Conservation (phyloP, 2,888 invertebrate species). For the Camptogramma bilineatum region DNA sequence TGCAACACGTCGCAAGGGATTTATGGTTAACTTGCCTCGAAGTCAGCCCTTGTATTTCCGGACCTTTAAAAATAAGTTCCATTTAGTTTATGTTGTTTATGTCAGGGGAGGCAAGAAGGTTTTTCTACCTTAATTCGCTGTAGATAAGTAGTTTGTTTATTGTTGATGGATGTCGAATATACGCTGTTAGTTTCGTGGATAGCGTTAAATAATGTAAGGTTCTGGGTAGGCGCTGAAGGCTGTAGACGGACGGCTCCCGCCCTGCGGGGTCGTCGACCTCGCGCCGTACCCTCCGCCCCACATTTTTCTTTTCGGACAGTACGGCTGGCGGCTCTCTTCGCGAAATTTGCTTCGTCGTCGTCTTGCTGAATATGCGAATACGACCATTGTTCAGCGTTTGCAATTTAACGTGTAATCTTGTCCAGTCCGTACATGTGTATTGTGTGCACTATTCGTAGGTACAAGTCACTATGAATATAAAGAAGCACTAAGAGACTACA, state of each 20-base stretch:
- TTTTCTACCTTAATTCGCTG: not conserved
- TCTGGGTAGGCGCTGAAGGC: constrained; percentile 64
- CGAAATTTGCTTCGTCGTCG: constrained; percentile 74
- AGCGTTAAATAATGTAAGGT: constrained; percentile 70
- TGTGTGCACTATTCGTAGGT: constrained; percentile 22
- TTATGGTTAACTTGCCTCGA: constrained; percentile 62
- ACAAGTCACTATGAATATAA: constrained; percentile 3
- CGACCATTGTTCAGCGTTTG: constrained; percentile 76
- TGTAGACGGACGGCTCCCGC: constrained; percentile 54
- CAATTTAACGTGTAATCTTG: constrained; percentile 78
- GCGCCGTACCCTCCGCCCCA: constrained; percentile 69
- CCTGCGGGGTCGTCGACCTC: constrained; percentile 71
- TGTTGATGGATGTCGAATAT: constrained; percentile 55
- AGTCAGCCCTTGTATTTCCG: constrained; percentile 56
- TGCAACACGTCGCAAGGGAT: constrained; percentile 66
- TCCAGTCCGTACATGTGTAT: constrained; percentile 53
- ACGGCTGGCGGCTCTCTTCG: constrained; percentile 63
- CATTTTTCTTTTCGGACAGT: constrained; percentile 82
- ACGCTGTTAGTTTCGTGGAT: constrained; percentile 65
- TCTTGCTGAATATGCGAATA: constrained; percentile 74
- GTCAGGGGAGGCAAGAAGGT: constrained; percentile 30
- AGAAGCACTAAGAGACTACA: not conserved
- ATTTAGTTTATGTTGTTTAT: constrained; percentile 40
- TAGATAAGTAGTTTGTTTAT: constrained; percentile 41
- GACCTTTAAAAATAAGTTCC: constrained; percentile 56